These are phyloP conservation scores for Eulacestoma nigropectus DNA, from an alignment of 2,113 vertebrate genomes.

Conservation along the genomic window DNA sequence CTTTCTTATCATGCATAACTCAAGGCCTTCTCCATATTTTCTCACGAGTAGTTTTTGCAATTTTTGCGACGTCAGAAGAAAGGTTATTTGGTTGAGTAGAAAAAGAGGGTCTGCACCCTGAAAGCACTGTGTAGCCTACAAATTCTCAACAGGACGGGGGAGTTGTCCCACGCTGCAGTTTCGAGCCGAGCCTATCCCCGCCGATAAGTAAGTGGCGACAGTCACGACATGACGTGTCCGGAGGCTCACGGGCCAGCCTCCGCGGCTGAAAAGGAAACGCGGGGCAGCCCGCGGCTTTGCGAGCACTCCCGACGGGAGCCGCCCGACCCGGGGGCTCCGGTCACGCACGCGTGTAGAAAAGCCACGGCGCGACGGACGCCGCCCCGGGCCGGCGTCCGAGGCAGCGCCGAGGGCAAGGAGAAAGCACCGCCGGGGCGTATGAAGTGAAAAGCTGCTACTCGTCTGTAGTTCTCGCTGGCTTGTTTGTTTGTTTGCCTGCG, in stretches of 20 bases:
- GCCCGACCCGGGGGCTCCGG: too few species aligned
- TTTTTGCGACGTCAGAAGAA: background rate
- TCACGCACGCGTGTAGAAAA: background rate
- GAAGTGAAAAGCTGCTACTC: background rate
- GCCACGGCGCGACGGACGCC: background rate
- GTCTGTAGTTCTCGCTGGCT: rapidly evolving
- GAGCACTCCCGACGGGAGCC: background rate
- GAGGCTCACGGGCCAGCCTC: too few species aligned
- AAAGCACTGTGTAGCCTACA: rapidly evolving
- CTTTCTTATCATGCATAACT: background rate
- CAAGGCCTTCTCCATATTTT: background rate
- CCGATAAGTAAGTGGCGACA: background rate
- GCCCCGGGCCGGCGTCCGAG: too few species aligned
- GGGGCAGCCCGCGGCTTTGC: background rate
- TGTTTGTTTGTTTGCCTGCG: too few species aligned
- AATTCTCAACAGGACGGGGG: background rate
- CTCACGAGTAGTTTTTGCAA: background rate
- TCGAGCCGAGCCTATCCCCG: too few species aligned
- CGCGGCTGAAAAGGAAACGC: background rate
- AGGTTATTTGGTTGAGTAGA: background rate
- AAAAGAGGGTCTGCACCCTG: background rate
- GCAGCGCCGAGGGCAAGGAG: background rate
- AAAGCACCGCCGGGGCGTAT: rapidly evolving
- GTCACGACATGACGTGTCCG: background rate
- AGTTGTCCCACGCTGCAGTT: too few species aligned